Conservation (phyloP, 1,140 invertebrate genomes). For the Mactra quadrangularis region DNA sequence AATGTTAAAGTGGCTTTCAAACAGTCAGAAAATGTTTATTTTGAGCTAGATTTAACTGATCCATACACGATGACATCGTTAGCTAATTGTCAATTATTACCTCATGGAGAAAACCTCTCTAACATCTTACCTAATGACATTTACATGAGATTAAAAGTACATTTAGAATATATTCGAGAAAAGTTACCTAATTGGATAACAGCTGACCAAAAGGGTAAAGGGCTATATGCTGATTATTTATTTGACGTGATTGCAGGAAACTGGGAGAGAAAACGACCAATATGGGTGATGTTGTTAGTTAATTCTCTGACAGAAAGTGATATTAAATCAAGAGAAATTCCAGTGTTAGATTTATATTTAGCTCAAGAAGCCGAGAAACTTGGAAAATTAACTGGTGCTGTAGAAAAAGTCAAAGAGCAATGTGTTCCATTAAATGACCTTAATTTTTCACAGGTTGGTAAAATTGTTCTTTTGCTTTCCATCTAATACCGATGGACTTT, state of each 20-base stretch:
- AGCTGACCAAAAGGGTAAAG: constrained; percentile 84
- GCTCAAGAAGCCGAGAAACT: constrained; percentile 85
- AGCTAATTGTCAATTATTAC: constrained; percentile 85
- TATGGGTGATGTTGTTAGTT: constrained; percentile 87
- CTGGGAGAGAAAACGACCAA: constrained; percentile 86
- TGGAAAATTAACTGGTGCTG: constrained; percentile 85
- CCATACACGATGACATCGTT: constrained; percentile 84
- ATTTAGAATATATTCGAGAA: constrained; percentile 84
- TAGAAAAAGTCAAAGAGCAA: constrained; percentile 86
- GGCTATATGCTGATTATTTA: constrained; percentile 85
- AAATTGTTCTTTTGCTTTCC: not conserved
- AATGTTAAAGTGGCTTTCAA: constrained; percentile 85
- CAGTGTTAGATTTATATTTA: constrained; percentile 86
- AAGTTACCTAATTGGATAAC: constrained; percentile 85
- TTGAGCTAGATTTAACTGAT: constrained; percentile 86
- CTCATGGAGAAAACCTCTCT: constrained; percentile 83
- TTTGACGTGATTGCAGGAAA: constrained; percentile 85
- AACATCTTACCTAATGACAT: constrained; percentile 85
- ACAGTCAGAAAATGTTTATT: constrained; percentile 84
- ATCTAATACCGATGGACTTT: not conserved
- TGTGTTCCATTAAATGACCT: constrained; percentile 86
- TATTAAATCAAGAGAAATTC: constrained; percentile 85
- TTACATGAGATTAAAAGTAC: constrained; percentile 84
- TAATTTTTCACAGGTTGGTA: constrained; percentile 85
- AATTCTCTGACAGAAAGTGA: constrained; percentile 86